A percentile compares a stretch with the other conserved stretches of the same genome.
These are phyloP conservation scores for Aepyceros melampus DNA, from an alignment of 2,113 vertebrate species.

Conservation along the genomic window DNA sequence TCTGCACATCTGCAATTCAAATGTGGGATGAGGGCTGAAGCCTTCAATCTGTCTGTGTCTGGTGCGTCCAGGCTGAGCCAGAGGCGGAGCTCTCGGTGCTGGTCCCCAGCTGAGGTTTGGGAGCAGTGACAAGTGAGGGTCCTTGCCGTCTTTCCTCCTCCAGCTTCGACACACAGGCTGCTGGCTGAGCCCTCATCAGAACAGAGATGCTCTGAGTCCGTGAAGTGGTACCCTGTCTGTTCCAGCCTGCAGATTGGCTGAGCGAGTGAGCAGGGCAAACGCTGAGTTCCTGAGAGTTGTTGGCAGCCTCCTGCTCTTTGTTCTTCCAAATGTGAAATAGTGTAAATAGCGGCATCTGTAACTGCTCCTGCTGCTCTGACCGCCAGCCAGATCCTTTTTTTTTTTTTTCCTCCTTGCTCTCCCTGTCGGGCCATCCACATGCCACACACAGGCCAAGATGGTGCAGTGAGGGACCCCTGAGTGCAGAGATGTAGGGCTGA, in stretches of 20 bases:
- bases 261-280: conserved; percentile 44
- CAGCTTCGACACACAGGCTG: not conserved
- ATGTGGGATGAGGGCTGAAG: not conserved
- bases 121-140: conserved; percentile 36
- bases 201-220: conserved; percentile 48
- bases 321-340: conserved; percentile 77
- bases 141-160: conserved; percentile 46
- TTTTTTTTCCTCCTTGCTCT: not conserved
- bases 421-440: conserved; percentile 47
- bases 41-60: conserved; percentile 39
- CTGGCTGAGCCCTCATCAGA: conserved; percentile 60
- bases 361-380: conserved; percentile 77
- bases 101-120: not conserved
- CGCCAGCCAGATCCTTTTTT: conserved; percentile 71
- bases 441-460: conserved; percentile 58
- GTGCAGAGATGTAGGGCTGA: not conserved
- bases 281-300: conserved; percentile 71
- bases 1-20: not conserved
- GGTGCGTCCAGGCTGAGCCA: not conserved
- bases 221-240: conserved; percentile 50
- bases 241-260: conserved; percentile 45
- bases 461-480: conserved; percentile 50
- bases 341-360: conserved; percentile 82
- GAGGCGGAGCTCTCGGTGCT: conserved; percentile 42
- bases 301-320: conserved; percentile 83